phyloP scores from a whole-genome alignment of 2,888 invertebrate genomes.

The Drosophila niveifrons region DNA sequence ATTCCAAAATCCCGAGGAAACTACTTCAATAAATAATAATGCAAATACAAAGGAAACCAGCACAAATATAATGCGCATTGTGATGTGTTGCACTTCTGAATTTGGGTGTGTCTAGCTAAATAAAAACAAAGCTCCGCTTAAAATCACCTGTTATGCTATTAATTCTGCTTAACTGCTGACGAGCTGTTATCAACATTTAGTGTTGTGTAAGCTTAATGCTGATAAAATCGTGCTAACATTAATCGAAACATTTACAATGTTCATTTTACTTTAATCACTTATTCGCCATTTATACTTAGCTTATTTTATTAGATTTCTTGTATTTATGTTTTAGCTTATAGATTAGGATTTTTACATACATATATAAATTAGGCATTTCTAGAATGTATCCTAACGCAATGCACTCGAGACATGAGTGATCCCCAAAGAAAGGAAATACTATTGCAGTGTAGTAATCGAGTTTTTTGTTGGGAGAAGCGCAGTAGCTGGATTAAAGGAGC shows the following conservation, averaged over 20 bases:
- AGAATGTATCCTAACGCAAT: constrained; percentile 61
- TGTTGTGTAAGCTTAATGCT: background rate
- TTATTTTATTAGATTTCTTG: constrained; percentile 70
- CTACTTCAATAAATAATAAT: constrained; percentile 5
- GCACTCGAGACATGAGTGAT: constrained; percentile 57
- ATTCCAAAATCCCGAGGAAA: constrained; percentile 12
- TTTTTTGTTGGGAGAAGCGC: constrained; percentile 23
- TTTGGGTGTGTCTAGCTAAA: constrained; percentile 1
- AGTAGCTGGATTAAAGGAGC: constrained; percentile 26
- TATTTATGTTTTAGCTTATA: constrained; percentile 67
- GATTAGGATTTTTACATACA: constrained; percentile 71
- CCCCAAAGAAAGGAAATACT: constrained; percentile 28
- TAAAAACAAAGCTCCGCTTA: background rate
- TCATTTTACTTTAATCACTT: constrained; percentile 33
- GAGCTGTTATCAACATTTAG: background rate
- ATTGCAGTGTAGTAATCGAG: constrained; percentile 35
- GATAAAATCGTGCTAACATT: background rate
- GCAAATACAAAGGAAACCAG: constrained; percentile 11
- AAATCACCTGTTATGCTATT: background rate
- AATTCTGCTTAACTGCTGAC: background rate
- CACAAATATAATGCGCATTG: constrained; percentile 23
- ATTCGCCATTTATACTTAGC: constrained; percentile 60
- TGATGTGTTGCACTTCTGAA: background rate
- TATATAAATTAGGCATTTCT: constrained; percentile 72
- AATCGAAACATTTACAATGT: background rate